A percentile compares a stretch with the other conserved stretches of the same genome.
Evolutionary conservation across 2,888 invertebrate species (phyloP).

Genomic region (Apodemia mormo): DNA sequence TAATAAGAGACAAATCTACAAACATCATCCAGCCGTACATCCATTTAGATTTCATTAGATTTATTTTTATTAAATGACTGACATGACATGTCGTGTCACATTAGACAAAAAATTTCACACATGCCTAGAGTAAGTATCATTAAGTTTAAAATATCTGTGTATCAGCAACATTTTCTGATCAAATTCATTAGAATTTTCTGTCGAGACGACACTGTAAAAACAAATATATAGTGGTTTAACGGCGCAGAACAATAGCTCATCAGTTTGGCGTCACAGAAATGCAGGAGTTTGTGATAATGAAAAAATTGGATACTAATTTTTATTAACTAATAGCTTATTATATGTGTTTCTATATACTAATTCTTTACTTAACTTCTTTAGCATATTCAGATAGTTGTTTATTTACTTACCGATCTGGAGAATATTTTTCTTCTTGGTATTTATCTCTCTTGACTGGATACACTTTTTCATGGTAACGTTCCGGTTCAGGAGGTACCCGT

Average conservation of each 20-base stretch:
- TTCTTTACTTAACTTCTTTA: background rate
- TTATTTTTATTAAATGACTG: slow-evolving; percentile 8
- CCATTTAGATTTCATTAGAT: background rate
- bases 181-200: slow-evolving; percentile 72
- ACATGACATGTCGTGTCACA: slow-evolving; percentile 5
- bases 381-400: background rate
- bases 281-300: slow-evolving; percentile 39
- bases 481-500: slow-evolving; percentile 57
- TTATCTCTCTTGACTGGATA: slow-evolving; percentile 64
- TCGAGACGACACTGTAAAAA: slow-evolving; percentile 80
- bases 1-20: slow-evolving; percentile 10
- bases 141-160: slow-evolving; percentile 74
- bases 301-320: slow-evolving; percentile 12
- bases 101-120: slow-evolving; percentile 51
- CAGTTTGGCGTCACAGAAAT: slow-evolving; percentile 44
- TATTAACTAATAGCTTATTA: background rate
- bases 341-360: background rate
- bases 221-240: slow-evolving; percentile 74
- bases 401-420: slow-evolving; percentile 63
- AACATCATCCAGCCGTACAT: background rate
- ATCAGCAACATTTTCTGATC: slow-evolving; percentile 73
- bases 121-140: slow-evolving; percentile 69
- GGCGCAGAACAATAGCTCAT: slow-evolving; percentile 51
- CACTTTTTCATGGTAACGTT: slow-evolving; percentile 61
- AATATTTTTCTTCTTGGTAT: slow-evolving; percentile 57